Evolutionary conservation across 1,140 invertebrate genomes (phyloP).

Genomic region (Ericerus pela): DNA sequence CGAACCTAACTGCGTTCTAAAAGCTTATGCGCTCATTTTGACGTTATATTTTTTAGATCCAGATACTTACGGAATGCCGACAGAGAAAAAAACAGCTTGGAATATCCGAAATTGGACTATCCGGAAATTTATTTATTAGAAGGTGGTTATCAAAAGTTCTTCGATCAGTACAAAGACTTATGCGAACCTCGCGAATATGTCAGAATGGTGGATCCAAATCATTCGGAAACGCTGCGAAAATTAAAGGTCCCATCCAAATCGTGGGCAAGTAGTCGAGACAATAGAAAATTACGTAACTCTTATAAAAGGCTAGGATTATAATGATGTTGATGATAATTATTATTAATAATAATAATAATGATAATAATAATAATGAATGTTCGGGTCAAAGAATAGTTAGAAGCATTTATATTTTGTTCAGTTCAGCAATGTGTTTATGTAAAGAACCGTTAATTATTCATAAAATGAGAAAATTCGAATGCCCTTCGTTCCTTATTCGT

Average conservation of each 20-base stretch:
- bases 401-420: too few relatives aligned
- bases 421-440: too few relatives aligned
- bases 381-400: too few relatives aligned
- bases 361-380: too few relatives aligned
- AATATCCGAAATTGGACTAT: slow-evolving; percentile 77
- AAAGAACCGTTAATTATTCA: too few relatives aligned
- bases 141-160: slow-evolving; percentile 89
- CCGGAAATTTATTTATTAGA: slow-evolving; percentile 91
- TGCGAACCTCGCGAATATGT: slow-evolving; percentile 63
- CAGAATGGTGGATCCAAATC: slow-evolving; percentile 61
- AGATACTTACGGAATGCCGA: slow-evolving; percentile 73
- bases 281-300: slow-evolving; percentile 15
- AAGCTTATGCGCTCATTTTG: too few relatives aligned
- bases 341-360: not conserved
- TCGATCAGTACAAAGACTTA: slow-evolving; percentile 44
- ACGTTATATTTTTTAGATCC: too few relatives aligned
- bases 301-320: slow-evolving; percentile 16
- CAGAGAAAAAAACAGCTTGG: slow-evolving; percentile 59
- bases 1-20: too few relatives aligned
- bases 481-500: too few relatives aligned
- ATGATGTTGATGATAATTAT: not conserved
- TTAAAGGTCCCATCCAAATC: slow-evolving; percentile 61
- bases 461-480: too few relatives aligned
- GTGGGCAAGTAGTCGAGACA: slow-evolving; percentile 19
- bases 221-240: slow-evolving; percentile 50